These are phyloP conservation scores for Brachypteracias leptosomus DNA, from an alignment of 2,113 vertebrate genomes.

Conservation along the genomic window DNA sequence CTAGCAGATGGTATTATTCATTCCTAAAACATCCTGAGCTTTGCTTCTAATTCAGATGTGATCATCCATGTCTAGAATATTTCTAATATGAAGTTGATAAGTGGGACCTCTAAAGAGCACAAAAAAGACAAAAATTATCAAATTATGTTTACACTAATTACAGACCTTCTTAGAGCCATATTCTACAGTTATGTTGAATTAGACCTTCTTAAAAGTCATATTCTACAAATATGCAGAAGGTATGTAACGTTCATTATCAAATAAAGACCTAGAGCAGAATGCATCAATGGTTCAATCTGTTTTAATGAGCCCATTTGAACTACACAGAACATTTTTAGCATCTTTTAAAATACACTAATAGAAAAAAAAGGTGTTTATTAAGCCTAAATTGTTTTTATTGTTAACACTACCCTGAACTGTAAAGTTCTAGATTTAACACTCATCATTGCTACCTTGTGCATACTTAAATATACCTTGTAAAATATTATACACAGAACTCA, in stretches of 20 bases:
- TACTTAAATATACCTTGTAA: background rate
- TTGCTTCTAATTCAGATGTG: background rate
- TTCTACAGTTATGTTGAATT: background rate
- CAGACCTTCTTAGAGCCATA: background rate
- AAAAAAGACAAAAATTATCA: background rate
- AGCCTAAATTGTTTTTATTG: background rate
- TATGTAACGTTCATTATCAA: background rate
- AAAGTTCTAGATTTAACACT: background rate
- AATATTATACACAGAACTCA: background rate
- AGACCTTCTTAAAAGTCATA: background rate
- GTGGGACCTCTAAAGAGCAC: background rate
- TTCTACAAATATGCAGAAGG: background rate
- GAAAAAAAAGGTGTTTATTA: background rate
- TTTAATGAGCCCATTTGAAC: background rate
- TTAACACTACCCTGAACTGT: accelerated
- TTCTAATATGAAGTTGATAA: background rate
- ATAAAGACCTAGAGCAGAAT: background rate
- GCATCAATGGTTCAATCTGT: background rate
- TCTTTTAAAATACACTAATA: background rate
- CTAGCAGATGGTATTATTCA: background rate
- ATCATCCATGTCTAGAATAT: background rate
- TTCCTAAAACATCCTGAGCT: background rate
- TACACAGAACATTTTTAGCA: background rate
- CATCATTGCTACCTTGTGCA: background rate
- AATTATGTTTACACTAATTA: background rate